Evolutionary conservation across 1,140 invertebrate species (phyloP).

Genomic region (Nilaparvata lugens): DNA sequence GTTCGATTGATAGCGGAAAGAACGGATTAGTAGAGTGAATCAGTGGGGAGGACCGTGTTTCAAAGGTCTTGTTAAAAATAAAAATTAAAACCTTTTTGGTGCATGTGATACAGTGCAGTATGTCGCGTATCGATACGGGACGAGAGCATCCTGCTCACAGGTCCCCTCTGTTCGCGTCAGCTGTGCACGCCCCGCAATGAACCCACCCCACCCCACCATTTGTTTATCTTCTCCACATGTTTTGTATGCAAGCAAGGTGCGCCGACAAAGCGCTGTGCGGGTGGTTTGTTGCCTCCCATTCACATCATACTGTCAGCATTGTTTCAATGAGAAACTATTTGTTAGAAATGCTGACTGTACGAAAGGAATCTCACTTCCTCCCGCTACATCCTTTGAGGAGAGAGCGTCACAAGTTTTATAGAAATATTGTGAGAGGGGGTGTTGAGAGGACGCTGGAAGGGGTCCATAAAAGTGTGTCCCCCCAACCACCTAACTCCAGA

Average conservation of each 20-base stretch:
- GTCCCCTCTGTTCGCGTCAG: background rate
- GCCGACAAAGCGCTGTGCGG: slow-evolving; percentile 13
- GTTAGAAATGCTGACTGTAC: background rate
- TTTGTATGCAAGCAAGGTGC: slow-evolving; percentile 17
- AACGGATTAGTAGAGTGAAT: too few relatives aligned
- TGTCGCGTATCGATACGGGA: background rate
- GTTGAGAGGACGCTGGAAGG: background rate
- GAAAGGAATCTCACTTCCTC: background rate
- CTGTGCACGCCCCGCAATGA: slow-evolving; percentile 5
- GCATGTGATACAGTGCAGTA: too few relatives aligned
- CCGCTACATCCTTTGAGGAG: background rate
- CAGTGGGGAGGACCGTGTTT: too few relatives aligned
- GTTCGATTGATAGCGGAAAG: too few relatives aligned
- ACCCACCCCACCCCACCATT: slow-evolving; percentile 9
- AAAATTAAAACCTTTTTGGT: too few relatives aligned
- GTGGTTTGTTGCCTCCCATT: background rate
- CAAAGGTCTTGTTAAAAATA: too few relatives aligned
- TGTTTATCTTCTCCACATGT: slow-evolving; percentile 22
- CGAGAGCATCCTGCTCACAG: background rate
- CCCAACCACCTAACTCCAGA: too few relatives aligned
- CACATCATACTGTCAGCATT: background rate
- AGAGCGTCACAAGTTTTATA: background rate
- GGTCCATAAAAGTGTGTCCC: too few relatives aligned
- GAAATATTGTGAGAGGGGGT: background rate
- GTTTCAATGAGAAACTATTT: background rate